These are phyloP conservation scores for Xyrauchen texanus DNA, from an alignment of 2,113 vertebrate species.

Conservation along the genomic window DNA sequence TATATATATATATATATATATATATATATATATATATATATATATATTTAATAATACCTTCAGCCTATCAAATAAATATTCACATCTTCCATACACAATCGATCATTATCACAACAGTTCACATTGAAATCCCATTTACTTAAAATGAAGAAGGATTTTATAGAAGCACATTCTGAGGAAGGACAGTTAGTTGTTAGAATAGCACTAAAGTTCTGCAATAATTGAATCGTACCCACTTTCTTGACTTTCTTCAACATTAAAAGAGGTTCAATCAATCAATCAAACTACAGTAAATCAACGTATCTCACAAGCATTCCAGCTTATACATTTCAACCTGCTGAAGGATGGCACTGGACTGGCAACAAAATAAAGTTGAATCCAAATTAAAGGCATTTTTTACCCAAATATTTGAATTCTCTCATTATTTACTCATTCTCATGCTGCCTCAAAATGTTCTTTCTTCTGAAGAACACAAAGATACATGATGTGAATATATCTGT, in stretches of 20 bases:
- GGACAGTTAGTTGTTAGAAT: not conserved
- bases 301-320: not conserved
- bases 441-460: too few relatives aligned
- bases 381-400: too few relatives aligned
- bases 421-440: too few relatives aligned
- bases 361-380: too few relatives aligned
- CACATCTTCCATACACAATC: conserved; percentile 52
- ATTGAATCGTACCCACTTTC: not conserved
- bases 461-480: too few relatives aligned
- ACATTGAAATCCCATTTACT: conserved; percentile 21
- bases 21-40: too few relatives aligned
- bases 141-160: conserved; percentile 30
- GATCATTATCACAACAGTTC: conserved; percentile 27
- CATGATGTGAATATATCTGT: too few relatives aligned
- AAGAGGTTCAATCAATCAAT: not conserved
- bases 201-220: not conserved
- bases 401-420: too few relatives aligned
- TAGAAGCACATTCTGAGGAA: not conserved
- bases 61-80: conserved; percentile 52
- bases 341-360: not conserved
- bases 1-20: too few relatives aligned
- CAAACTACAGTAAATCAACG: not conserved
- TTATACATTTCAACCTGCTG: not conserved
- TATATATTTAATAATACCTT: conserved; percentile 30
- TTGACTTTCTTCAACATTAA: not conserved